phyloP scores from a whole-genome alignment of 2,888 invertebrate species.

The Mythimna vitellina region DNA sequence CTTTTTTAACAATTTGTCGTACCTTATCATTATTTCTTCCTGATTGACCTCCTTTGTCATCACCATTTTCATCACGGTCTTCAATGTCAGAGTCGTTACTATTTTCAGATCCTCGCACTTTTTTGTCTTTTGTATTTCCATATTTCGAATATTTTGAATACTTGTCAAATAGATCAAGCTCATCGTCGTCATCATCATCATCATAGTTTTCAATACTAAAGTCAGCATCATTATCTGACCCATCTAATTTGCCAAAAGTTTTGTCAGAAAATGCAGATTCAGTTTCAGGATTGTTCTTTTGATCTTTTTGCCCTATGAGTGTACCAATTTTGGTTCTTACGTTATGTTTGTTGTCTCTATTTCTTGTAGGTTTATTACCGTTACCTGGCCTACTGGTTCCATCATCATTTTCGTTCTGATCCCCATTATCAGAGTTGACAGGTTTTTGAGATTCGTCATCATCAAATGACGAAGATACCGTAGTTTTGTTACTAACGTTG shows the following conservation, averaged over 20 bases:
- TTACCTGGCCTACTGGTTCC: neutral
- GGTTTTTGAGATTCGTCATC: neutral
- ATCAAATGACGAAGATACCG: too few species aligned
- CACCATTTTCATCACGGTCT: neutral
- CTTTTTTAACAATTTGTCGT: neutral
- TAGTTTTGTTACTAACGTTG: too few species aligned
- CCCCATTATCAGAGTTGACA: neutral
- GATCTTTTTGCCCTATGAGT: neutral
- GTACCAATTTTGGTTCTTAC: neutral
- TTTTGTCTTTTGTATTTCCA: too few species aligned
- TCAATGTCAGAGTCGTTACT: neutral
- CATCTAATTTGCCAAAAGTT: neutral
- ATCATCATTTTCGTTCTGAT: neutral
- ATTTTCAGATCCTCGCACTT: neutral
- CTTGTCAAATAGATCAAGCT: neutral
- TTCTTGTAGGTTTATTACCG: neutral
- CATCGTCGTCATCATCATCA: neutral
- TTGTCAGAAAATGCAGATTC: neutral
- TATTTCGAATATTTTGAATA: too few species aligned
- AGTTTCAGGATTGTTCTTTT: neutral
- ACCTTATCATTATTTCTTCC: neutral
- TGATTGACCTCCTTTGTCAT: neutral
- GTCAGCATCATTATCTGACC: neutral
- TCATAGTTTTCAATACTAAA: neutral
- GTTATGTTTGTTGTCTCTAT: neutral